Conservation (phyloP, 92 coral and sea anemone genomes). For the Umimayanthus chanpuru region DNA sequence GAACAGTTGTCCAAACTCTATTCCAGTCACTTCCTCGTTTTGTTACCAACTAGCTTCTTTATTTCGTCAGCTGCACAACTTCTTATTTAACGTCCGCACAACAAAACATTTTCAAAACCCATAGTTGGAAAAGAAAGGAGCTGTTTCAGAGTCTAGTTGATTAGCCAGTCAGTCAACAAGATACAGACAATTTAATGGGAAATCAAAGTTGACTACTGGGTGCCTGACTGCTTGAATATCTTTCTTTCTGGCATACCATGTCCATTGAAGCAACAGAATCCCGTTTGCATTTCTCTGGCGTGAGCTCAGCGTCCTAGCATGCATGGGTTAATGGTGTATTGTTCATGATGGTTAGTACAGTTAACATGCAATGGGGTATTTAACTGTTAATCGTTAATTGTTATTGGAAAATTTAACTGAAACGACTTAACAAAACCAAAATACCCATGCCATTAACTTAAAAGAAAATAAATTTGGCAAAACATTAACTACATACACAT, state of each 20-base stretch:
- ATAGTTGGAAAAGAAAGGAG: neutral
- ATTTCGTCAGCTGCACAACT: too few relatives aligned
- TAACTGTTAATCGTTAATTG: constrained; percentile 16
- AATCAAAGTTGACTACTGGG: neutral
- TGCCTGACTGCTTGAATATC: neutral
- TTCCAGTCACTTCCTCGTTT: too few relatives aligned
- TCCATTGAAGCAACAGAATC: constrained; percentile 44
- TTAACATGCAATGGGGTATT: constrained; percentile 21
- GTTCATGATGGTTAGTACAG: constrained; percentile 22
- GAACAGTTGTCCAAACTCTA: too few relatives aligned
- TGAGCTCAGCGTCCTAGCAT: constrained; percentile 17
- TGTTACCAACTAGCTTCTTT: too few relatives aligned
- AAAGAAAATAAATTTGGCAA: too few relatives aligned
- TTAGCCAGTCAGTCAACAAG: neutral
- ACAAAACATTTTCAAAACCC: neutral
- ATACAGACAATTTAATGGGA: neutral
- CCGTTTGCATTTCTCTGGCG: constrained; percentile 40
- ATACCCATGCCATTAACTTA: neutral
- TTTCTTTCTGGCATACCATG: constrained; percentile 31
- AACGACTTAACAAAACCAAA: neutral
- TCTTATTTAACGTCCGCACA: too few relatives aligned
- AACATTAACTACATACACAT: too few relatives aligned
- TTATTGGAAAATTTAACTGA: neutral
- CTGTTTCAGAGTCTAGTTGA: neutral
- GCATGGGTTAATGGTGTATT: constrained; percentile 29